Base-by-base conservation (phyloP, 1,140 invertebrate genomes). In the Riptortus pedestris region DNA sequence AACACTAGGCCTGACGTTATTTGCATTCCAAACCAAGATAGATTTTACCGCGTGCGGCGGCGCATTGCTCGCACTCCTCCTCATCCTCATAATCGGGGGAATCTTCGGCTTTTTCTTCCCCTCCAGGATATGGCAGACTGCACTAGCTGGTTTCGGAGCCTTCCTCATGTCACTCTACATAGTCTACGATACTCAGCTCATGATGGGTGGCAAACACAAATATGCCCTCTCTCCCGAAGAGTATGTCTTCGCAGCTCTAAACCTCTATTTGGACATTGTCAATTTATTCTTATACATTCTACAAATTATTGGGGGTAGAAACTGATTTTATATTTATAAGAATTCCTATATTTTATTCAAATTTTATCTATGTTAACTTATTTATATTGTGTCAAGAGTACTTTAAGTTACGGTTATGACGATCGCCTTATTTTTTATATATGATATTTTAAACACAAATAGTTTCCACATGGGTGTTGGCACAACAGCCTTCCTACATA, bases 151-250 rank as follows among this genome's bases (percentile, higher is more conserved):
- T 0, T 67, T 88, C 4, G 93, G 91, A 5, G 93, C 91, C 0
- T 71, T 90, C 1, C 70, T 91, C 1, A 90, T 90, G 76, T 86
- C 82, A 3, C 69, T 91, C 2, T 95, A 94, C 76, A 76, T 96
- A 12, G 82, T 96, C 3, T 91, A 93, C 71, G 94, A 98, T 75
- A 97, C 93, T 0, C 94, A 98, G 74, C 71, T 96, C 70, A 94
- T 98, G 86, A 82, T 97, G 73, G 93, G 91, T 62, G 93, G 93
- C 4, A 86, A 87, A 20, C 92, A 96, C 74, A 91, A 90, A 72
- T 93, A 90, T 75, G 83, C 86, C 0, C 81, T 97, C 24, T 96
- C 93, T 2, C 92, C 93, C 0, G 95, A 98, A 73, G 94, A 98
- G 70, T 97, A 98, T 73, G 89, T 98, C 47, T 92, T 96, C 71